Conservation (phyloP, 2,113 vertebrate species). For the Chauna torquata region DNA sequence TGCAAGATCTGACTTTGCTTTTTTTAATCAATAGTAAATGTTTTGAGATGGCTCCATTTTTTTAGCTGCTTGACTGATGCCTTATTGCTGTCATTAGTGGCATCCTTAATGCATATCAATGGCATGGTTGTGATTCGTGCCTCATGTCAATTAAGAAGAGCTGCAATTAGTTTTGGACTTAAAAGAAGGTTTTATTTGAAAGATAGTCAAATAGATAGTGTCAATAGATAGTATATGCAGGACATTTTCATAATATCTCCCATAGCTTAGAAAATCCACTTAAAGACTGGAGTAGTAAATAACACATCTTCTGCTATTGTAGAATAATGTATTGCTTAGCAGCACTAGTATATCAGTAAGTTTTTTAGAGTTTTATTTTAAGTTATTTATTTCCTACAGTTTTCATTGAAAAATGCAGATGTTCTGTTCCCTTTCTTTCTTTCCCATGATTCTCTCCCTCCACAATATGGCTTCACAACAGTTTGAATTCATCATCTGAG, state of each 20-base stretch:
- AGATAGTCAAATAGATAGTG: not conserved
- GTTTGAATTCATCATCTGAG: not conserved
- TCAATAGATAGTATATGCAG: not conserved
- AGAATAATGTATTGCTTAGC: not conserved
- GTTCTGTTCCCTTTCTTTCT: not conserved
- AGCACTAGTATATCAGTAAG: not conserved
- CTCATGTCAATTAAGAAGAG: not conserved
- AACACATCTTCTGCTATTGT: not conserved
- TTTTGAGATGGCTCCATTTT: not conserved
- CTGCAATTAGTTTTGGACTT: not conserved
- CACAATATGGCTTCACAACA: not conserved
- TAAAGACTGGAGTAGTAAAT: not conserved
- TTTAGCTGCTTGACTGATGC: not conserved
- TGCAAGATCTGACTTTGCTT: not conserved
- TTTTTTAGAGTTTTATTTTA: not conserved
- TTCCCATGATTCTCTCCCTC: not conserved
- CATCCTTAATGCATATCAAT: not conserved
- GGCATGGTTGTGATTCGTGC: not conserved
- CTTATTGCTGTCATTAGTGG: not conserved
- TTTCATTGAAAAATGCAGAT: not conserved
- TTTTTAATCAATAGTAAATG: not conserved
- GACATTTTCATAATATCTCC: not conserved
- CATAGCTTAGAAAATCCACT: not conserved
- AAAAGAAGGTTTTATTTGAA: not conserved
- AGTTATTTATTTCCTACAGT: not conserved